These are phyloP conservation scores for Thunnus albacares DNA, from an alignment of 2,797 vertebrate species.

Conservation along the genomic window DNA sequence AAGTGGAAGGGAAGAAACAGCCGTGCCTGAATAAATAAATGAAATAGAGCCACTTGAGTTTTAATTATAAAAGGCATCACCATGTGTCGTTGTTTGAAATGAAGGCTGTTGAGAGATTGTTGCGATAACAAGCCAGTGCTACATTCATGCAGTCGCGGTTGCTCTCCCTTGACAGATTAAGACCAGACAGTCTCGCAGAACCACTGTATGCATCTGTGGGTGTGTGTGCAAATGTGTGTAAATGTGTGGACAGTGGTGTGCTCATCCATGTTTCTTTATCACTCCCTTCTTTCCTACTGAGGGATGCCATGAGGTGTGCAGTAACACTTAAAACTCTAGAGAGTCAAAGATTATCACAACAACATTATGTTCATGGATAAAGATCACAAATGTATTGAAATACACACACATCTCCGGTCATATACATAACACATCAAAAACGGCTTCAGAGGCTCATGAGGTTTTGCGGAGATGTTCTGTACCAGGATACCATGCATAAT, in stretches of 20 bases:
- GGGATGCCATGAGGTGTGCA: slow-evolving; percentile 9
- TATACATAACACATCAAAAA: slow-evolving; percentile 51
- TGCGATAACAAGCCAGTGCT: slow-evolving; percentile 65
- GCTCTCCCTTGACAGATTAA: slow-evolving; percentile 53
- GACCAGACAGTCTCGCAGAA: slow-evolving; percentile 48
- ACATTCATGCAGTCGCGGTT: slow-evolving; percentile 39
- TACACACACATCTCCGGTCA: slow-evolving; percentile 17
- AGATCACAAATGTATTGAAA: slow-evolving; percentile 25
- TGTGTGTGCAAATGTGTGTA: not conserved
- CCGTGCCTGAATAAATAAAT: slow-evolving; percentile 78
- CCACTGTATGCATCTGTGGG: slow-evolving; percentile 6
- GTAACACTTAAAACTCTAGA: slow-evolving; percentile 24
- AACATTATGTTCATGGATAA: not conserved
- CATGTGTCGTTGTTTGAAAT: slow-evolving; percentile 76
- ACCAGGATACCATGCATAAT: slow-evolving; percentile 73
- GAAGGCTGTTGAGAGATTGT: slow-evolving; percentile 69
- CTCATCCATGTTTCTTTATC: slow-evolving; percentile 1
- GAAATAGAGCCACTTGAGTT: slow-evolving; percentile 80
- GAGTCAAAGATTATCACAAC: slow-evolving; percentile 22
- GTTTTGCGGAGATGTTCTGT: slow-evolving; percentile 58
- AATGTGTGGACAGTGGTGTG: slow-evolving; percentile 11
- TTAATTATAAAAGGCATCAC: slow-evolving; percentile 80
- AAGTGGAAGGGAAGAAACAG: slow-evolving; percentile 73
- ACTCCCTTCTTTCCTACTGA: not conserved
- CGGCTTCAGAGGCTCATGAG: slow-evolving; percentile 38